Percentiles rank a stretch among this genome's conserved stretches.
Evolutionary conservation across 1,140 invertebrate species (phyloP).

Genomic region (Ceratoteleas bidentatus): DNA sequence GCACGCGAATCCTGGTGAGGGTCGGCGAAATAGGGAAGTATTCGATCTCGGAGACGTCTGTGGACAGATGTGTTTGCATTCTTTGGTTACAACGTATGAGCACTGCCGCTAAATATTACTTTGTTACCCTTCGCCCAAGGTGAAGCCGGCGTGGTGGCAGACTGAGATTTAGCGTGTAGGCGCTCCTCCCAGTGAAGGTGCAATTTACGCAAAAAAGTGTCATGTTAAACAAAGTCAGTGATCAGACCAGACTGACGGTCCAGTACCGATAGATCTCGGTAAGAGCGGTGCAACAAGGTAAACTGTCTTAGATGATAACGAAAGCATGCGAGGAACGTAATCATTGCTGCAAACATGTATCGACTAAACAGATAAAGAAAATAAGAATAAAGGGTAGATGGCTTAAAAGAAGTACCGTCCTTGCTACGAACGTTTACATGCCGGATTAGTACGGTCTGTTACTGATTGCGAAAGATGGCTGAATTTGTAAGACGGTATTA

Average conservation of each 20-base stretch:
- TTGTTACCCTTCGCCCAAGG: slow-evolving; percentile 72
- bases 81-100: slow-evolving; percentile 59
- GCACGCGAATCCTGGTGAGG: slow-evolving; percentile 89
- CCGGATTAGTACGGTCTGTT: slow-evolving; percentile 52
- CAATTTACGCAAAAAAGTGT: slow-evolving; percentile 58
- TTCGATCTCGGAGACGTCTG: slow-evolving; percentile 88
- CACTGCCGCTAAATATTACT: slow-evolving; percentile 40
- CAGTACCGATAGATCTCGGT: slow-evolving; percentile 76
- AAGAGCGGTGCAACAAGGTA: slow-evolving; percentile 69
- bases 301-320: slow-evolving; percentile 28
- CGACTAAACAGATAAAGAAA: slow-evolving; percentile 10
- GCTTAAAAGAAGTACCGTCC: slow-evolving; percentile 19
- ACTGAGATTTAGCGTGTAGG: slow-evolving; percentile 65
- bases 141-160: slow-evolving; percentile 65
- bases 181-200: slow-evolving; percentile 68
- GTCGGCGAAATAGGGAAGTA: slow-evolving; percentile 91
- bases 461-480: slow-evolving; percentile 17
- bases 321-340: slow-evolving; percentile 32
- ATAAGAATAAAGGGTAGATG: slow-evolving; percentile 3
- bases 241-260: slow-evolving; percentile 65
- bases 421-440: slow-evolving; percentile 36
- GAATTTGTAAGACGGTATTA: slow-evolving; percentile 38
- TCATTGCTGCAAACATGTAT: slow-evolving; percentile 18
- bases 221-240: slow-evolving; percentile 48
- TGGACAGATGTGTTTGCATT: slow-evolving; percentile 79